phyloP scores from a whole-genome alignment of 2,113 vertebrate genomes.

The Cyanoliseus patagonus region DNA sequence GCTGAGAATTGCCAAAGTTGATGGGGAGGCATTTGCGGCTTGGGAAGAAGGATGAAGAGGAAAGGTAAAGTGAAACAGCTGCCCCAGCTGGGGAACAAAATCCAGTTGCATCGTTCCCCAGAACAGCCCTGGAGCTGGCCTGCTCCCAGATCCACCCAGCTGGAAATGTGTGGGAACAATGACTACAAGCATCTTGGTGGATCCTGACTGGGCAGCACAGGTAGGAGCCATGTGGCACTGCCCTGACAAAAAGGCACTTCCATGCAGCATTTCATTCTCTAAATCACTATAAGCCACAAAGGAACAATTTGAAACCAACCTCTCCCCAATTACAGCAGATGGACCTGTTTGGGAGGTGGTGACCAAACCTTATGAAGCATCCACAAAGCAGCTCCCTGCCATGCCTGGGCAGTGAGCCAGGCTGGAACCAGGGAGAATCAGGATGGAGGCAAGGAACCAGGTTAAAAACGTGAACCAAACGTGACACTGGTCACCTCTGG shows the following conservation, averaged over 20 bases:
- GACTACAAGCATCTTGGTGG: accelerated
- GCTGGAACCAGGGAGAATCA: not conserved
- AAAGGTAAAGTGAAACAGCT: not conserved
- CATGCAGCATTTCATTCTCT: not conserved
- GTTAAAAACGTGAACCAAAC: not conserved
- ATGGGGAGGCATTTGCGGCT: not conserved
- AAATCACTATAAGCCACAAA: not conserved
- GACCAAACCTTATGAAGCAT: not conserved
- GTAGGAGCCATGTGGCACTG: not conserved
- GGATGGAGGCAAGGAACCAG: not conserved
- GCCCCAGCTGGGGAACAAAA: not conserved
- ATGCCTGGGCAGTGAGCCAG: not conserved
- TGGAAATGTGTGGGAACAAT: accelerated
- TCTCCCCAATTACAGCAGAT: not conserved
- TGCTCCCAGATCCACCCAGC: not conserved
- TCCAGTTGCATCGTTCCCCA: not conserved
- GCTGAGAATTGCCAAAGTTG: not conserved
- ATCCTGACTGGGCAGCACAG: accelerated
- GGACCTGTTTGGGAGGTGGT: conserved; percentile 22
- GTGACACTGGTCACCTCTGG: accelerated
- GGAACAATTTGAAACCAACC: not conserved
- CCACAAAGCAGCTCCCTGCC: not conserved
- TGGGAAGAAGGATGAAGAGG: not conserved
- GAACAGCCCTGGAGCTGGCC: not conserved
- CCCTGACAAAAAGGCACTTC: not conserved